Evolutionary conservation across 2,888 invertebrate species (phyloP).

Genomic region (Drosophila macrospina): DNA sequence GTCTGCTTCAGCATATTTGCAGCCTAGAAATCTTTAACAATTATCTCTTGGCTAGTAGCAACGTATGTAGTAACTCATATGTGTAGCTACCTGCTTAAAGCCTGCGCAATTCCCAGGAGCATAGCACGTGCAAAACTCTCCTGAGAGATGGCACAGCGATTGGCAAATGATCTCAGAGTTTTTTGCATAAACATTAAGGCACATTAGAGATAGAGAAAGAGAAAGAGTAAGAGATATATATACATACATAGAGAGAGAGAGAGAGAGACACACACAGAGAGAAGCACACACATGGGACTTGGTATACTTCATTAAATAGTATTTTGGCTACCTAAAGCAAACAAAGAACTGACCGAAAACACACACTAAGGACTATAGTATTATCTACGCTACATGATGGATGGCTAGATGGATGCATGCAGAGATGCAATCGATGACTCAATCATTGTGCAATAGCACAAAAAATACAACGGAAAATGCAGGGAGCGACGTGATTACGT

Average conservation of each 20-base stretch:
- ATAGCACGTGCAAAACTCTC: conserved; percentile 52
- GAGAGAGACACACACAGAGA: too few species aligned
- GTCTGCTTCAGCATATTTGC: not conserved
- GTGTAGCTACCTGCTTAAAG: conserved; percentile 30
- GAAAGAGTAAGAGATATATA: not conserved
- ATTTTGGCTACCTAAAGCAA: conserved; percentile 61
- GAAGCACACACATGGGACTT: conserved; percentile 18
- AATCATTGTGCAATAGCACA: conserved; percentile 61
- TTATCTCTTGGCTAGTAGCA: not conserved
- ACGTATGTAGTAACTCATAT: not conserved
- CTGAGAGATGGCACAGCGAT: conserved; percentile 7
- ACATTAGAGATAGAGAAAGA: conserved; percentile 57
- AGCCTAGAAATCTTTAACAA: not conserved
- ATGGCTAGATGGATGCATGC: conserved; percentile 3
- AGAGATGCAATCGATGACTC: conserved; percentile 63
- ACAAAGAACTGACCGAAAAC: conserved; percentile 31
- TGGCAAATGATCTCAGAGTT: conserved; percentile 24
- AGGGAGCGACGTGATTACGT: too few species aligned
- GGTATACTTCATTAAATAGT: conserved; percentile 75
- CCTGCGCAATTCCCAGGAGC: conserved; percentile 29
- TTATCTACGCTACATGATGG: conserved; percentile 16
- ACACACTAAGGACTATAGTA: conserved; percentile 6
- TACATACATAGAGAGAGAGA: not conserved
- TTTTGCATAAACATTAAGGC: conserved; percentile 75
- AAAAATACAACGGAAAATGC: too few species aligned